phyloP scores from a whole-genome alignment of 2,797 vertebrate species.

The Podarcis lilfordi region DNA sequence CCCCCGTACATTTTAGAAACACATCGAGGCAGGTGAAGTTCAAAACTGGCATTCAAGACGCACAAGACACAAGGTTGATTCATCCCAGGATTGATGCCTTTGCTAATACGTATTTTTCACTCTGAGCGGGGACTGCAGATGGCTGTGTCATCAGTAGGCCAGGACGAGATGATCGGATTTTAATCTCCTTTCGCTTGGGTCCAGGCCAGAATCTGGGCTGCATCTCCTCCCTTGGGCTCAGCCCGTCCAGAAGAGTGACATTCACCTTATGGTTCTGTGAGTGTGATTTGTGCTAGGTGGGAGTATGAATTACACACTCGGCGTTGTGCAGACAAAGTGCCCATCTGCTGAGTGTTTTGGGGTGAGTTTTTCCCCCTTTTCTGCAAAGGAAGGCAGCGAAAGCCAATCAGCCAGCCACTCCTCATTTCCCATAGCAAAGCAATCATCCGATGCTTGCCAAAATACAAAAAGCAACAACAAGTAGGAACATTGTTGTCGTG shows the following conservation, averaged over 20 bases:
- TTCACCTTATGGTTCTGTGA: slow-evolving; percentile 15
- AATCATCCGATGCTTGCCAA: not conserved
- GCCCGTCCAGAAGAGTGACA: not conserved
- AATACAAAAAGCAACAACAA: not conserved
- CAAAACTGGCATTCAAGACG: not conserved
- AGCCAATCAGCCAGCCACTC: not conserved
- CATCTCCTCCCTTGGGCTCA: not conserved
- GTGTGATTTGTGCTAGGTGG: slow-evolving; percentile 21
- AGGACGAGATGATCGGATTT: not conserved
- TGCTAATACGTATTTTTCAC: not conserved
- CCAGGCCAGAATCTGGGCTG: not conserved
- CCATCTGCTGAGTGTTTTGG: slow-evolving; percentile 19
- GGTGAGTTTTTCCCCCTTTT: not conserved
- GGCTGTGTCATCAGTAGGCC: not conserved
- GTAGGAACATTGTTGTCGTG: not conserved
- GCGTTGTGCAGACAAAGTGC: not conserved
- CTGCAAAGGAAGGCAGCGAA: not conserved
- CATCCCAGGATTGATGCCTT: not conserved
- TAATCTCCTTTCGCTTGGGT: not conserved
- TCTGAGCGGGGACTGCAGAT: not conserved
- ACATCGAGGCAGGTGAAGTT: too few species aligned
- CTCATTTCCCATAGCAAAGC: not conserved
- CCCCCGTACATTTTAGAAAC: not conserved
- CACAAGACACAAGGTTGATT: not conserved
- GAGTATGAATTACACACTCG: not conserved